Evolutionary conservation across 2,797 vertebrate species (phyloP).

Genomic region (Dendrocincla fuliginosa): DNA sequence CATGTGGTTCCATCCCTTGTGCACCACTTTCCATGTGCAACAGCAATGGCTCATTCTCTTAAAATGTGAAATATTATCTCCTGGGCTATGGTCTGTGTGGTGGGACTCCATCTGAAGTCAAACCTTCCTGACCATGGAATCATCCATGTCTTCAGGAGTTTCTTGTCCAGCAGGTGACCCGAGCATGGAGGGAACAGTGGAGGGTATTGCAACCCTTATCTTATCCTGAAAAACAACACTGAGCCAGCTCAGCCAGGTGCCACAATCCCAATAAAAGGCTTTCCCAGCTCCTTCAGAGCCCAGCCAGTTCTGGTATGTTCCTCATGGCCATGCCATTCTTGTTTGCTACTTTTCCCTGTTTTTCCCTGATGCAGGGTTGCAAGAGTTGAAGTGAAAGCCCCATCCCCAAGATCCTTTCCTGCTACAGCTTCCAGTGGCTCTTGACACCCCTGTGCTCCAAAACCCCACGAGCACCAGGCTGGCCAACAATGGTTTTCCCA

Average conservation of each 20-base stretch:
- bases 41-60: not conserved
- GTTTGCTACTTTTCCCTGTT: accelerated
- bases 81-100: accelerated
- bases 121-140: not conserved
- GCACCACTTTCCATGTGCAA: not conserved
- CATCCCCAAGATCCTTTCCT: not conserved
- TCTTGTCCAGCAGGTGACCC: not conserved
- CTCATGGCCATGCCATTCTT: accelerated
- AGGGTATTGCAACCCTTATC: accelerated
- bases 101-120: not conserved
- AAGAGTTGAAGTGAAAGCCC: not conserved
- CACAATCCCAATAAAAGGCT: not conserved
- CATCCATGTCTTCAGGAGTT: no score
- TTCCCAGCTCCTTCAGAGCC: not conserved
- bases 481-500: not conserved
- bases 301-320: not conserved
- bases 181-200: not conserved
- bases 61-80: accelerated
- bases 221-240: accelerated
- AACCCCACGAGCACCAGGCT: accelerated
- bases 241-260: not conserved
- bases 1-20: accelerated
- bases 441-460: not conserved
- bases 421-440: not conserved
- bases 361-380: accelerated